Conservation (phyloP, 2,888 invertebrate species). For the Leuctra nigra region DNA sequence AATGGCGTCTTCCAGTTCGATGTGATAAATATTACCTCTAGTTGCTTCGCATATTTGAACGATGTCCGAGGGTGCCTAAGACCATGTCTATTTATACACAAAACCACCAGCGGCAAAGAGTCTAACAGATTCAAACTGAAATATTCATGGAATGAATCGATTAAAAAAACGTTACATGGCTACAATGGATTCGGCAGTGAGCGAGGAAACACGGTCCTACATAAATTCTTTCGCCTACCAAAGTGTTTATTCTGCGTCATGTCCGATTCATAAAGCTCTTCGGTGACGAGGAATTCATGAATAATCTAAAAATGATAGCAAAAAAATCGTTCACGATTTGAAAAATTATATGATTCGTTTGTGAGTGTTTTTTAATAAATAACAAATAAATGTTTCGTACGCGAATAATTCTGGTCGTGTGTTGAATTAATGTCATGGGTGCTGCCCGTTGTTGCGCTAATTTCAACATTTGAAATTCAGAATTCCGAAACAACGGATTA, state of each 20-base stretch:
- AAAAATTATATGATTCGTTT: too few relatives aligned
- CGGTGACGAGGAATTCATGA: not conserved
- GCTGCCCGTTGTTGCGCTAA: constrained; percentile 2
- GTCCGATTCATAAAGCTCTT: not conserved
- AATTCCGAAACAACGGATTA: not conserved
- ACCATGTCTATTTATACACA: not conserved
- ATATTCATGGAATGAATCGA: constrained; percentile 22
- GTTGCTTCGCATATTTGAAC: not conserved
- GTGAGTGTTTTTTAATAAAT: too few relatives aligned
- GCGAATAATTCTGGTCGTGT: too few relatives aligned
- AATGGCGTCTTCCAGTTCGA: too few relatives aligned
- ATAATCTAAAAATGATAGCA: not conserved
- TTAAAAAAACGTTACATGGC: constrained; percentile 22
- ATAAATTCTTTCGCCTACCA: not conserved
- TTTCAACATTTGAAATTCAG: constrained; percentile 10
- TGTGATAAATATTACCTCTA: constrained; percentile 21
- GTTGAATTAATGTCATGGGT: too few relatives aligned
- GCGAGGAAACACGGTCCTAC: not conserved
- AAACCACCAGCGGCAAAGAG: not conserved
- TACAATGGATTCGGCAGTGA: constrained; percentile 10
- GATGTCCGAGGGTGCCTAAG: constrained; percentile 1
- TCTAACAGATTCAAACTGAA: constrained; percentile 11
- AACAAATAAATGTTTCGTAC: too few relatives aligned
- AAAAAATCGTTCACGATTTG: not conserved
- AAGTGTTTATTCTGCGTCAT: not conserved